Evolutionary conservation across 2,888 invertebrate genomes (phyloP), one percentile per base, ranked within the genome.

Genomic region (Yponomeuta plumbellus): DNA sequence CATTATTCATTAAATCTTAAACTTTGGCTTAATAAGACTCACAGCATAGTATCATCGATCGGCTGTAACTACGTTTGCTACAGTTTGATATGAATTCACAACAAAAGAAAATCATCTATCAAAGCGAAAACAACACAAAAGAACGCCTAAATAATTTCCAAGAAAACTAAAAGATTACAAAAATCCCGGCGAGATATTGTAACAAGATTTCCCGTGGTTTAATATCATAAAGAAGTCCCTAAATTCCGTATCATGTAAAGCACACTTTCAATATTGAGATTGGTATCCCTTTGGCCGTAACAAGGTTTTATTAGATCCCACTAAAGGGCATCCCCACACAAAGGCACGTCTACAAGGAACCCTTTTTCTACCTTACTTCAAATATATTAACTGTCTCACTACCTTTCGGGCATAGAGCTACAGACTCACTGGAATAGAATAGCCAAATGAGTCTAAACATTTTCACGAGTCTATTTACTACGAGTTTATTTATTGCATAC

Each of bases 281-380:
- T 88, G 90, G 90, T 90, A 88, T 89, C 89, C 90, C 90, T 90
- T 88, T 91, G 88, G 84, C 88, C 86, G 89, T 91, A 91, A 91
- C 90, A 91, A 88, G 90, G 89, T 91, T 91, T 91, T 91, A 91
- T 91, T 90, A 90, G 89, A 90, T 89, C 87, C 88, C 89, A 90
- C 89, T 89, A 90, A 91, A 89, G 90, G 89, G 88, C 88, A 88
- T 83, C 84, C 81, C 88, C 89, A 80, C 88, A 90, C 90, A 91
- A 91, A 90, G 90, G 88, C 87, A 88, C 26, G 17, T 85, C 81
- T 66, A 82, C 83, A 85, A 83, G 88, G 83, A 86, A 88, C 89
- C 90, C 88, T 88, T 90, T 89, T 88, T 88, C 87, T 89, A 88
- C 88, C 86, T 88, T 86, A 86, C 89, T 89, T 89, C 90, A 88